These are phyloP conservation scores for Lochmaea crataegi DNA, from an alignment of 2,888 invertebrate species.

Conservation along the genomic window DNA sequence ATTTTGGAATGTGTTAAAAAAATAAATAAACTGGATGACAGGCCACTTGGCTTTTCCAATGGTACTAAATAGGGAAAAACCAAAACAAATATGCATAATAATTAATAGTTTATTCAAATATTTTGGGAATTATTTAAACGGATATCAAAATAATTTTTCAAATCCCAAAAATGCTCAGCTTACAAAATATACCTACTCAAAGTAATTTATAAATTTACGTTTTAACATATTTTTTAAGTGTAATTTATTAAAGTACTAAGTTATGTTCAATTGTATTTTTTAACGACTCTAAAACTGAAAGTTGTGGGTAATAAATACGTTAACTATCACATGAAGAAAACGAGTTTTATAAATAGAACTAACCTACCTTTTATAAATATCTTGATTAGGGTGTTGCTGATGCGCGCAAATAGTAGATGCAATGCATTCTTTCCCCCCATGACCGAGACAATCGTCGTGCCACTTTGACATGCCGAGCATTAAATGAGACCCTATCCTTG, in stretches of 20 bases:
- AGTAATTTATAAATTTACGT: no score
- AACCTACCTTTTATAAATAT: conserved; percentile 54
- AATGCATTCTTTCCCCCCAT: conserved; percentile 60
- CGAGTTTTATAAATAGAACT: conserved; percentile 34
- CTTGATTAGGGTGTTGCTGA: conserved; percentile 51
- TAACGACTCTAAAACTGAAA: neutral
- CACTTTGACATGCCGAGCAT: conserved; percentile 60
- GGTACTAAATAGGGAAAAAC: no score
- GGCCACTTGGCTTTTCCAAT: no score
- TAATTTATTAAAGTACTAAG: neutral
- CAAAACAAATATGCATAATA: no score
- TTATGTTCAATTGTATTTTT: neutral
- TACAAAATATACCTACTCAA: neutral
- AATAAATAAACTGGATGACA: no score
- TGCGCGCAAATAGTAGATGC: conserved; percentile 54
- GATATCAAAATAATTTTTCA: no score
- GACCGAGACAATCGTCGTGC: conserved; percentile 60
- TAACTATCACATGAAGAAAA: conserved; percentile 2
- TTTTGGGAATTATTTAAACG: no score
- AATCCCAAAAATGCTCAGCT: no score
- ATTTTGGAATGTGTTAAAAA: no score
- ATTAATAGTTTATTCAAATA: no score
- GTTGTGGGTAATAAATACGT: neutral
- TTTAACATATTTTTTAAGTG: no score
- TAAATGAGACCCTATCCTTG: conserved; percentile 42